Evolutionary conservation across 2,888 invertebrate species (phyloP), one percentile per base, ranked within the genome.

Genomic region (Pasiphila rectangulata): DNA sequence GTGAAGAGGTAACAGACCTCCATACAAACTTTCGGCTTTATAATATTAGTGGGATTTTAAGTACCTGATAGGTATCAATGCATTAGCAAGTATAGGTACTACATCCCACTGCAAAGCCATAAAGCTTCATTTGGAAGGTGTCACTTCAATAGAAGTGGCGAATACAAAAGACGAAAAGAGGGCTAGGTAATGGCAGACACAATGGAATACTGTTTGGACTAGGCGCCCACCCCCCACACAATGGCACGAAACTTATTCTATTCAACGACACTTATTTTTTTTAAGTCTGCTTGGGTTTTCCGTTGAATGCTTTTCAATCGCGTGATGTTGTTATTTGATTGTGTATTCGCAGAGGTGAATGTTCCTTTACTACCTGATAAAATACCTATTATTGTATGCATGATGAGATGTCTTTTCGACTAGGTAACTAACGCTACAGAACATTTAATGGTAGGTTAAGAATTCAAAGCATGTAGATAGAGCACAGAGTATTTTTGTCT

Each of bases 141-240:
- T 82, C 83, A 79, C 83, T 80, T 85, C 83, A 84, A 86, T 84
- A 79, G 84, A 72, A 79, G 79, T 79, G 79, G 67, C 74, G 82
- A 82, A 77, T 74, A 87, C 86, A 86, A 87, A 84, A 79, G 85
- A 75, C 75, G 82, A 79, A 83, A 80, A 80, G 83, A 85, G 84
- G 83, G 85, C 85, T 85, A 85, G 83, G 86, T 86, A 85, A 86
- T 86, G 80, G 83, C 74, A 75, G 79, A 79, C 85, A 87, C 86
- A 87, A 86, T 84, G 80, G 83, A 76, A 79, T 74, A 83, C 83
- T 87, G 86, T 87, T 87, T 86, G 85, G 80, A 83, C 85, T 84
- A 79, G 81, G 64, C 73, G 75, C 69, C 47, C 42, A 30, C 66
- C 75, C 76, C 74, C 70, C 67, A 63, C 74, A 84, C 85, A 85